phyloP scores from a whole-genome alignment of 2,113 vertebrate genomes.

The Otis tarda region DNA sequence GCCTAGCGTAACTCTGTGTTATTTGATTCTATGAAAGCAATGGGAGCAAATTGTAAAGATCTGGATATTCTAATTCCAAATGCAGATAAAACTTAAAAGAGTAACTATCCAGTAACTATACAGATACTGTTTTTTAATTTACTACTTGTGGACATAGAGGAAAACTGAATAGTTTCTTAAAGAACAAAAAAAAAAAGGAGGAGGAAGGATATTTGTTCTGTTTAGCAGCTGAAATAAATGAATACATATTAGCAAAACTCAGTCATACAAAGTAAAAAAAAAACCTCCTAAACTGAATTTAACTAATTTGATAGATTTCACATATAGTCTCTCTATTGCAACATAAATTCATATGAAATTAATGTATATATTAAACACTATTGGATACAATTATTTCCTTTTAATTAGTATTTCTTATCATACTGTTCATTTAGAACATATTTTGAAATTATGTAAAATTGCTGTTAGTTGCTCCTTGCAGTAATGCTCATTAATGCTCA shows the following conservation, averaged over 20 bases:
- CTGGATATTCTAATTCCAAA: neutral
- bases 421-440: neutral
- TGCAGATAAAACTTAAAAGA: neutral
- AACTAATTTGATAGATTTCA: neutral
- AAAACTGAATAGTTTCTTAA: neutral
- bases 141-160: neutral
- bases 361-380: neutral
- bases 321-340: neutral
- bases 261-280: neutral
- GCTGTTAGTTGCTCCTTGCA: neutral
- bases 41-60: neutral
- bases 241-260: neutral
- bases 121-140: neutral
- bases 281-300: neutral
- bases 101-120: neutral
- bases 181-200: neutral
- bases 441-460: neutral
- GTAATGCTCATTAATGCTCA: neutral
- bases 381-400: neutral
- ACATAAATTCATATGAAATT: neutral
- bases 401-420: neutral
- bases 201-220: neutral
- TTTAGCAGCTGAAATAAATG: neutral
- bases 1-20: neutral
- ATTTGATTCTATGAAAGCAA: neutral